Evolutionary conservation across 35 echinoderm and acorn worm genomes (phyloP), one percentile per base, ranked within the genome.

Genomic region (Heliocidaris erythrogramma): DNA sequence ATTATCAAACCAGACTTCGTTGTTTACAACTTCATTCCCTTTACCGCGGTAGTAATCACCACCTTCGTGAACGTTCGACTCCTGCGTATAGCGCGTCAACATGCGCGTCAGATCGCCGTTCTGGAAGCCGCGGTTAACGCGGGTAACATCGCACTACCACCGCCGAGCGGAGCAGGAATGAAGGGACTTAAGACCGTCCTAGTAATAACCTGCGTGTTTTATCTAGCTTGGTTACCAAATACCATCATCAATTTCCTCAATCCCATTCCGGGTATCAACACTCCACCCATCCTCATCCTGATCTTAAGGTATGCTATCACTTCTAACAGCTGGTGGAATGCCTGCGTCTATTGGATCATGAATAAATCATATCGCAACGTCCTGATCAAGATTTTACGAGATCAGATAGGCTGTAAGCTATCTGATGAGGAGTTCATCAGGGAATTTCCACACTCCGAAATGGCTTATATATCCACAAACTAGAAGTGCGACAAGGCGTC

Each of bases 271-370:
- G 85, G n/a, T 47, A 29, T 65, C 31, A 13, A 91, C 7, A 17
- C 92, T 30, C 94, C 94, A 6, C 53, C 49, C 27, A 48, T 59
- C 10, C 21, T 95, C 48, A 92, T 69, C 7, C 30, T 71, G 30
- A 29, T 48, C 4, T 14, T 52, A 14, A 59, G 88, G 49, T 90
- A 60, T 30, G 47, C 90, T 16, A 59, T 69, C 53, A 88, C 49
- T 53, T 92, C 50, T 7, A 95, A 95, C 50, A 95, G 94, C 47
- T 95, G 94, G 94, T 95, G 94, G 94, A 95, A 95, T 90, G 88
- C 90, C 18, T 47, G 92, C 32, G 90, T 95, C 16, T 95, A 91
- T 2, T 59, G 49, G 91, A 59, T 92, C 49, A 49, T 92, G 48
- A 92, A 59, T 30, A 30, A 49, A 14, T 92, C 91, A 3, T 92